A percentile compares a stretch with the other conserved stretches of the same genome.
Conservation (phyloP, 1,140 invertebrate species). For the Fopius arisanus region DNA sequence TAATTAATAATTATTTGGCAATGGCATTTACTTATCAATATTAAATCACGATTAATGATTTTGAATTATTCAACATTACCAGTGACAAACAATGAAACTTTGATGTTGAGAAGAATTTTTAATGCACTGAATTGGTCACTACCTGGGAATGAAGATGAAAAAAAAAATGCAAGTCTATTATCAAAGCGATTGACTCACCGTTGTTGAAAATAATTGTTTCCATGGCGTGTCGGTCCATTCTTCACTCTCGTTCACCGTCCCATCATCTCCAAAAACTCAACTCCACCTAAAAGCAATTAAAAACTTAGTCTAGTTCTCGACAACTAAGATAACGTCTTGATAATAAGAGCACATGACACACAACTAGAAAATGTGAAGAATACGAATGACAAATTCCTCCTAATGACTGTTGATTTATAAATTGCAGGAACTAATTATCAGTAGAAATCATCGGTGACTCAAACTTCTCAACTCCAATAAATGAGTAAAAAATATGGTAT, state of each 20-base stretch:
- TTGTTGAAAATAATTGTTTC: constrained; percentile 35
- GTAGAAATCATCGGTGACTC: background rate
- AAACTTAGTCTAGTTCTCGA: background rate
- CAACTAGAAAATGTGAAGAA: background rate
- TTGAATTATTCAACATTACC: too few relatives aligned
- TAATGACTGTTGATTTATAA: background rate
- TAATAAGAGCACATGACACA: background rate
- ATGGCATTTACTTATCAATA: too few relatives aligned
- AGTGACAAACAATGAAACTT: too few relatives aligned
- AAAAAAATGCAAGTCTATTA: background rate
- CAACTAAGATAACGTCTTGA: background rate
- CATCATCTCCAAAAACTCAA: constrained; percentile 15
- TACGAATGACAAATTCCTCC: background rate
- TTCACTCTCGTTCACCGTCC: background rate
- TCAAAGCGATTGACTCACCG: constrained; percentile 21
- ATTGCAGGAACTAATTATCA: background rate
- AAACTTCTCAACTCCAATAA: background rate
- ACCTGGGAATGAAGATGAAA: background rate
- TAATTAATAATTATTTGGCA: too few relatives aligned
- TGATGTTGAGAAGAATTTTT: too few relatives aligned
- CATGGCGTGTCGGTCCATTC: constrained; percentile 18
- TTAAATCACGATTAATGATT: too few relatives aligned
- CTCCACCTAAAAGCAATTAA: background rate
- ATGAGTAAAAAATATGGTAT: background rate
- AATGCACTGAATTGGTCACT: background rate